Evolutionary conservation across 2,113 vertebrate genomes (phyloP), one percentile per base, ranked within the genome.

Genomic region (Galeopterus variegatus): DNA sequence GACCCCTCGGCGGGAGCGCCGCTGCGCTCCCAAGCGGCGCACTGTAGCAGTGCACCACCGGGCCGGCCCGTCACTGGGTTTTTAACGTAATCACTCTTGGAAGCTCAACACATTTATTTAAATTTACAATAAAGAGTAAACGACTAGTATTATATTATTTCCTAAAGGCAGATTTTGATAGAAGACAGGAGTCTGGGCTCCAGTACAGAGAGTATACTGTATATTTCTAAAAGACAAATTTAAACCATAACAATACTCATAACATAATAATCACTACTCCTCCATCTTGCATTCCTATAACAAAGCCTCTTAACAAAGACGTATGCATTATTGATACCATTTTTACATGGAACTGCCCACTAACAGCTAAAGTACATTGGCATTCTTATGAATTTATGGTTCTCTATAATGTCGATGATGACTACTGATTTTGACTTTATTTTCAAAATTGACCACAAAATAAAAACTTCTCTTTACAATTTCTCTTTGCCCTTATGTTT

Each of bases 81-180:
- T 94, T 90, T 50, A 75, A 70, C 45, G 8, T 64, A 67, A 87
- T 82, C 36, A 76, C 75, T 77, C 50, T 45, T 31, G 33, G 69
- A 90, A 83, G 45, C 17, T 88, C 58, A 88, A 17, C 3, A 6
- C 15, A 87, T 80, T 95, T 91, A 81, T 81, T 90, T 77, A 90
- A 97, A 92, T 48, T 95, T 75, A 92, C 33, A 92, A 65, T 87
- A 88, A 95, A 92, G 3, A 83, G 36, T 73, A 93, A 95, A 79
- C 86, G 41, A 54, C 4, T 70, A 64, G 93, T 75, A 81, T 26
- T 45, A 54, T 52, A 65, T 56, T 82, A 84, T 84, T 97, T 96
- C 36, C 77, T 56, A 54, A 91, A 88, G 89, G 26, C 36, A 64
- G 28, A 72, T 91, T 92, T 92, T 89, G 60, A 90, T 41, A 82